Conservation (phyloP, 2,797 vertebrate genomes). For the Yasuhikotakia modesta region DNA sequence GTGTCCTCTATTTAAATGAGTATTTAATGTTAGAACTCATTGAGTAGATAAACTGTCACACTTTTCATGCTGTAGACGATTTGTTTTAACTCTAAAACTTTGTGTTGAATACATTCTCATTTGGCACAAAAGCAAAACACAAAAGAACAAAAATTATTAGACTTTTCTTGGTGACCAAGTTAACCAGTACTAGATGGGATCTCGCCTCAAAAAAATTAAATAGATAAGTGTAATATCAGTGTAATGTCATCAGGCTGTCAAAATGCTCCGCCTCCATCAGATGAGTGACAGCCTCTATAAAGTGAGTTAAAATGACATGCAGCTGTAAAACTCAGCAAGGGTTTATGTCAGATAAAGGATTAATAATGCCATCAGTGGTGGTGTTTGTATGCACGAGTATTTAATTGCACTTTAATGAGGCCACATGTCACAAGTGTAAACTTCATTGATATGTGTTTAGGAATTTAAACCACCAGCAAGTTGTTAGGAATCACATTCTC, state of each 20-base stretch:
- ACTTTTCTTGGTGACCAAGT: too few relatives aligned
- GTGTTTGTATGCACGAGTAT: slow-evolving; percentile 42
- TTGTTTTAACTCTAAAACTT: too few relatives aligned
- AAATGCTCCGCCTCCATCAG: slow-evolving; percentile 2
- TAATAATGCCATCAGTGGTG: slow-evolving; percentile 37
- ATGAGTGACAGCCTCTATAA: slow-evolving; percentile 28
- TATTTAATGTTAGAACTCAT: background rate
- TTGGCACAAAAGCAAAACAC: too few relatives aligned
- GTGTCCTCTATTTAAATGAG: background rate
- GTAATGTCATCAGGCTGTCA: too few relatives aligned
- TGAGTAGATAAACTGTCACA: too few relatives aligned
- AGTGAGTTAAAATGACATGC: slow-evolving; percentile 18
- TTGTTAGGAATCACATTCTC: slow-evolving; percentile 43
- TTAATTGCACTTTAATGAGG: slow-evolving; percentile 51
- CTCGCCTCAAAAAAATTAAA: too few relatives aligned
- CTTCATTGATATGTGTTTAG: slow-evolving; percentile 55
- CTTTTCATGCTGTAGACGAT: too few relatives aligned
- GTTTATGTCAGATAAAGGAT: slow-evolving; percentile 53
- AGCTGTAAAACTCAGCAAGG: slow-evolving; percentile 33
- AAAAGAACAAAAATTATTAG: too few relatives aligned
- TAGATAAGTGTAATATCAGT: too few relatives aligned
- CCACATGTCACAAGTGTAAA: slow-evolving; percentile 49
- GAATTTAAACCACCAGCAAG: slow-evolving; percentile 40
- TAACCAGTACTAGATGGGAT: too few relatives aligned
- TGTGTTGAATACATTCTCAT: too few relatives aligned